Percentiles rank a stretch among this genome's conserved stretches.
Conservation (phyloP, 2,888 invertebrate species). For the Drosophila kambysellisi region DNA sequence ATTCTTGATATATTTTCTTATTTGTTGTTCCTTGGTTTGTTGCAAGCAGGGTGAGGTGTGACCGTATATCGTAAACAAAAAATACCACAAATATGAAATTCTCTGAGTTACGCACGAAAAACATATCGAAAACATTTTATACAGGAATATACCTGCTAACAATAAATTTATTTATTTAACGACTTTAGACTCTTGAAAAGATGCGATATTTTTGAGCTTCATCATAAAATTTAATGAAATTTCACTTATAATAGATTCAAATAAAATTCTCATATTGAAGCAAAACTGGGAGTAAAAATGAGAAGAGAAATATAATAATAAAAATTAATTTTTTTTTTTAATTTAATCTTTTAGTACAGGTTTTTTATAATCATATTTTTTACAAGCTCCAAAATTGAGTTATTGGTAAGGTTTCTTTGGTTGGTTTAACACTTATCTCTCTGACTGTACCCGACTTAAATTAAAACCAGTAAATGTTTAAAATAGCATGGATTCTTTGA, state of each 20-base stretch:
- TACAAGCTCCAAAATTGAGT: neutral
- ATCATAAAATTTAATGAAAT: neutral
- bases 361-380: no score
- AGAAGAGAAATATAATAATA: neutral
- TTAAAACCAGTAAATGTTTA: neutral
- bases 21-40: neutral
- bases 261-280: neutral
- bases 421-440: neutral
- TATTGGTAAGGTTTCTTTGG: neutral
- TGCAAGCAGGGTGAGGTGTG: neutral
- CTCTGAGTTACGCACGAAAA: neutral
- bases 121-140: neutral
- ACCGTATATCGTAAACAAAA: neutral
- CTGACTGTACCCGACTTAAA: neutral
- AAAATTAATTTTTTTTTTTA: neutral
- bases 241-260: neutral
- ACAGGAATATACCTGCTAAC: accelerated
- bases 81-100: conserved; percentile 1
- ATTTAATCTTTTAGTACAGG: no score
- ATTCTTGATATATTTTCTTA: neutral
- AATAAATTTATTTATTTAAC: neutral
- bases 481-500: neutral
- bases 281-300: neutral
- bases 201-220: no score
- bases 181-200: no score